Evolutionary conservation across 2,888 invertebrate genomes (phyloP), one percentile per base, ranked within the genome.

Genomic region (Pantelozetes paolii): DNA sequence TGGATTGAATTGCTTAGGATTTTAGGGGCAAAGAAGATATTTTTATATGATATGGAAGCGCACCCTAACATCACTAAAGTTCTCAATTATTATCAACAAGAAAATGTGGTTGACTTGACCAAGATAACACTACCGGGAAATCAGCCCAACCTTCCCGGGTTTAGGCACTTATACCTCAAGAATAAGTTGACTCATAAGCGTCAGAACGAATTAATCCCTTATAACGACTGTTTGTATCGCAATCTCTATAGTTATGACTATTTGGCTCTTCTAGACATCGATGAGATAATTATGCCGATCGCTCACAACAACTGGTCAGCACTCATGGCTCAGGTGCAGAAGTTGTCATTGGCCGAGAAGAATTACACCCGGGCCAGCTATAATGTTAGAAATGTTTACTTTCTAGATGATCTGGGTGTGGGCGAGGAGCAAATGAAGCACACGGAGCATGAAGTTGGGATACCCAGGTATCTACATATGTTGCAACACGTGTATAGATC

Each of bases 381-480:
- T 83, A 93, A 94, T 83, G 91, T 93, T 3, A 86, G 92, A 77
- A 95, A 95, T 83, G 90, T 94, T 13, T 96, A 95, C 84, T 95
- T 92, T 83, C 86, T 96, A 80, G 94, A 95, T 81, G 90, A 92
- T 82, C 87, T 92, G 79, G 86, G 89, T 78, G 91, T 92, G 81
- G 79, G 78, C 9, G 77, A 79, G 57, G 78, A 77, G 36, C 73
- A 72, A 30, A 73, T 78, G 48, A 76, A 77, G 26, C 77, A 78
- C 48, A 77, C 76, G 30, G 78, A 76, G 9, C 79, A 78, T 62
- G 78, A 79, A 73, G 75, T 69, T n/a, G 78, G 78, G 13, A 79
- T 79, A 9, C 79, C 79, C 0, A 73, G 86, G 79, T 92, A 94
- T 82, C 88, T 94, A 90, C 94, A 94, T 83, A 94, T 94, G 94